Evolutionary conservation across 2,113 vertebrate species (phyloP).

Genomic region (Anolis sagrei): DNA sequence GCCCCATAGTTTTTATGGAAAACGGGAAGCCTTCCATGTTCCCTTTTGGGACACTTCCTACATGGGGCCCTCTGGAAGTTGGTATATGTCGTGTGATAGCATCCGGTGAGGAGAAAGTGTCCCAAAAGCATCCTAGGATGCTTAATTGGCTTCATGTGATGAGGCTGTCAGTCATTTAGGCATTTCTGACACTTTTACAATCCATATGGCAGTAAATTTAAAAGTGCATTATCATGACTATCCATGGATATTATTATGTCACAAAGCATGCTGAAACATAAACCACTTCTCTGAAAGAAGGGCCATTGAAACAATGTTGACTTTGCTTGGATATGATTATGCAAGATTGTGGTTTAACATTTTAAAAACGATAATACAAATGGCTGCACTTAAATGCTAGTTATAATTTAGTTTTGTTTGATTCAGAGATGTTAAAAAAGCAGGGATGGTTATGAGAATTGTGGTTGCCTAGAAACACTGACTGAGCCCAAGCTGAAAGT

Average conservation of each 20-base stretch:
- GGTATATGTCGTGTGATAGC: too few species aligned
- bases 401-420: not conserved
- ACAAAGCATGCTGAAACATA: not conserved
- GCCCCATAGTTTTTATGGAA: too few species aligned
- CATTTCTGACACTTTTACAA: not conserved
- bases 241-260: not conserved
- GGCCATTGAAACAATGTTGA: not conserved
- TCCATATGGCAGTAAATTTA: not conserved
- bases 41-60: too few species aligned
- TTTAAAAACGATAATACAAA: not conserved
- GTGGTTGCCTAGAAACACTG: slow-evolving; percentile 9
- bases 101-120: too few species aligned
- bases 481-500: not conserved
- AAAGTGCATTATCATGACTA: not conserved
- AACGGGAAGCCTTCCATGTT: too few species aligned
- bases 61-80: too few species aligned
- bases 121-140: too few species aligned
- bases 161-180: not conserved
- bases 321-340: not conserved
- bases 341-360: not conserved
- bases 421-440: slow-evolving; percentile 14
- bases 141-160: too few species aligned
- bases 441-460: slow-evolving; percentile 4
- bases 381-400: not conserved
- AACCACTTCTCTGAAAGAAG: not conserved